These are phyloP conservation scores for Drosophila busckii DNA, from an alignment of 1,140 invertebrate genomes.

Conservation along the genomic window DNA sequence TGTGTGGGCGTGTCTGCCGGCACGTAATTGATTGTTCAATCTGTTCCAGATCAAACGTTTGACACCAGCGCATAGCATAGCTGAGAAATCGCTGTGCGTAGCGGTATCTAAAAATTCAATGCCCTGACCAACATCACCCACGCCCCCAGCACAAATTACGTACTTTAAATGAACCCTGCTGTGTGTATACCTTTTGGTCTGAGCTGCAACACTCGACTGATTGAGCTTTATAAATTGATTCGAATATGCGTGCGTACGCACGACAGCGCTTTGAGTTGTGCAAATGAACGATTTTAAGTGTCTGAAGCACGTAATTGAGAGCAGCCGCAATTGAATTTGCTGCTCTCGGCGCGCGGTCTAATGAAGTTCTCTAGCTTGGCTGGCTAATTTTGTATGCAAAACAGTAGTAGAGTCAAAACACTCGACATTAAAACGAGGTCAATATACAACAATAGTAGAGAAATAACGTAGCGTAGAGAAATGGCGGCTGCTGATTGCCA, in stretches of 20 bases:
- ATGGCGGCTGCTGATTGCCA: conserved; percentile 30
- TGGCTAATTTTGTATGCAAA: conserved; percentile 35
- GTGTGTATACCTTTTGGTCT: no score
- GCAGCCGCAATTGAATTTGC: conserved; percentile 29
- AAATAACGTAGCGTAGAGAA: no score
- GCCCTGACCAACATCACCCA: neutral
- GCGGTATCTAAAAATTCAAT: conserved; percentile 54
- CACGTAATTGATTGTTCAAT: conserved; percentile 76
- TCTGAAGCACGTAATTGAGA: neutral
- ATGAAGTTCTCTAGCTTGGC: conserved; percentile 13
- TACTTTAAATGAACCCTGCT: conserved; percentile 63
- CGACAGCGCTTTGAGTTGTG: conserved; percentile 33
- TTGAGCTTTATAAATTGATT: conserved; percentile 38
- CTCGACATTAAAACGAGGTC: conserved; percentile 11
- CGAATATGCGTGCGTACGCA: conserved; percentile 19
- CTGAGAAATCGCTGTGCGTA: conserved; percentile 55
- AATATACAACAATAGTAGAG: neutral
- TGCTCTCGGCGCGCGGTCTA: conserved; percentile 4
- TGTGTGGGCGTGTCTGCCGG: conserved; percentile 54
- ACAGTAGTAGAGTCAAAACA: no score
- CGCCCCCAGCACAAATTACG: neutral
- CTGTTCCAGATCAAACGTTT: conserved; percentile 69
- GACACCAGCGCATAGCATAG: conserved; percentile 27
- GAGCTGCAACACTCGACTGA: conserved; percentile 62
- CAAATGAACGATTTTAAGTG: conserved; percentile 39